Evolutionary conservation across 1,140 invertebrate genomes (phyloP), one percentile per base, ranked within the genome.

Genomic region (Leguminivora glycinivorella): DNA sequence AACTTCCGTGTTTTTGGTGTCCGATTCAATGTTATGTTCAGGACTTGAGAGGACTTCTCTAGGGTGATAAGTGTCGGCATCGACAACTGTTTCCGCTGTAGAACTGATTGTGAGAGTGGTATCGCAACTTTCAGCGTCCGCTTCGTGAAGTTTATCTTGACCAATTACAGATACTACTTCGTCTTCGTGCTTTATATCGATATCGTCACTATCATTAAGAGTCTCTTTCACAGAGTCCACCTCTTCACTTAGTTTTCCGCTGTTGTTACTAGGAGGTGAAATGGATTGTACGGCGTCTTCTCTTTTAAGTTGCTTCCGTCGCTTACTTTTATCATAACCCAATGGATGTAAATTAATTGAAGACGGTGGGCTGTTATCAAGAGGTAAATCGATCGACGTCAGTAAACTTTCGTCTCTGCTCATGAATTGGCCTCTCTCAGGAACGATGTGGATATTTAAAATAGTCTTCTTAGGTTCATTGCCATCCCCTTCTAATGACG

Each of bases 251-350:
- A 84, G 69, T 75, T 90, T 90, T 22, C 83, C 82, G 63, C 89
- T 91, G 67, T 89, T 91, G 70, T 88, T 90, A 72, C 88, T 91
- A 4, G 89, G 89, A n/a, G 89, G 89, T 12, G 89, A 89, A 66
- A 88, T 77, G 5, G 89, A 91, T 70, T 91, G 89, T 58, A 91
- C 77, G n/a, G 89, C 89, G 72, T 91, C 89, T 76, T 89, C 89
- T 73, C 89, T 73, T 79, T 90, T 89, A 40, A 91, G 74, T 68
- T 86, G 84, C 56, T 90, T 91, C 67, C 89, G 79, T 56, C 83
- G 75, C 79, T 89, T 88, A 72, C 76, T 89, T 75, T 79, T 84
- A 70, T 89, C 84, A 67, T 89, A 86, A 56, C 86, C 82, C 26
- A 88, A 74, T 14, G 89, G 84, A 79, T 89, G 88, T 58, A 89